Base-by-base conservation (phyloP, 2,113 vertebrate genomes). In the Uria lomvia region DNA sequence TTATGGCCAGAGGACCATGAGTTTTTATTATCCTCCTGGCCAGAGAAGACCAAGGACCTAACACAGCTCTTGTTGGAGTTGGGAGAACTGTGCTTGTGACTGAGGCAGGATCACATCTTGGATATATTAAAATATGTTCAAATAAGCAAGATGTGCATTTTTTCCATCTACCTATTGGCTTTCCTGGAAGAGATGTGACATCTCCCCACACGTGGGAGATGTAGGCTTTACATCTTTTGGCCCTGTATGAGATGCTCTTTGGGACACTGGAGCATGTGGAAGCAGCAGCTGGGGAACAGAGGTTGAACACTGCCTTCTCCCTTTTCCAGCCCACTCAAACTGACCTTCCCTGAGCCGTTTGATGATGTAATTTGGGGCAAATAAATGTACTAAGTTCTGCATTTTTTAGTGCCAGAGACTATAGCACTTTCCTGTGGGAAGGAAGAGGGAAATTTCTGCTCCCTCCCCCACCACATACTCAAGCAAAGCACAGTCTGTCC, bases 381-480 rank as follows among this genome's bases (percentile, higher is more conserved):
- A 76, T 84, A 80, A 50, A 74, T 29, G 70, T 16, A 92, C 40
- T 52, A 66, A 82, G 50, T 60, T n/a, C 86, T 74, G 76, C 21
- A 86, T 55, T 74, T 95, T 89, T 82, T 78, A 86, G 74, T 83
- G 72, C 43, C 89, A 83, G 76, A 94, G 55, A 74, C 85, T 86
- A 19, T 6, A 86, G 80, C 29, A n/a, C 49, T 92, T 90, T 83
- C 43, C 92, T 89, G 81, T 70, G 92, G 50, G 89, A 95, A 86
- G 81, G 75, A 94, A 89, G 42, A 92, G n/a, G 63, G 59, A 93
- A 88, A 90, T 92, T 92, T 53, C 53, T 83, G 19, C 59, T 94
- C 67, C 42, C 19, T 91, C 66, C 40, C 86, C 27, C 70, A 16
- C 5, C 32, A 42, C 45, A 77, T 42, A 49, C 55, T 88, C 88